Base-by-base conservation (phyloP, 2,797 vertebrate genomes). In the Streptopelia turtur region DNA sequence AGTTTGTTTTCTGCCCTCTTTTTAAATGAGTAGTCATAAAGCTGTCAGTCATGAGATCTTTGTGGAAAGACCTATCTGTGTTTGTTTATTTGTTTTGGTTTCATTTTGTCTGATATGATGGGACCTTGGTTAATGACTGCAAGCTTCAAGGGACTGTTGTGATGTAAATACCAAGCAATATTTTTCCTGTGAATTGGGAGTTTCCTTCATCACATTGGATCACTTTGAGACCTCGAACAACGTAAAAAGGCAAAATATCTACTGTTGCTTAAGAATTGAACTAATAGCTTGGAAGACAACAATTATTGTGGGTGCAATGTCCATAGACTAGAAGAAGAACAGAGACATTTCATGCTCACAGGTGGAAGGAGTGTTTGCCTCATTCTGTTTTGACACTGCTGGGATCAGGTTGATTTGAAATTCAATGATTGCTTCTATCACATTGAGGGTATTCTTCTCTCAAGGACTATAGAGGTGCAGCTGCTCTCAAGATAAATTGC, bases 11-110 rank as follows among this genome's bases (percentile, higher is more conserved):
- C 70, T 70, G 16, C 35, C 31, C 64, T 83, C 10, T 6, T 71
- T 79, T 50, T 33, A 71, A 76, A 41, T 31, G 20, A 63, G 20
- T 55, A 59, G 17, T 35, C 43, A 66, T 10, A 47, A 76, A 59
- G 11, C 17, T 76, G 17, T 60, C 2, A 5, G 13, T 43, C 24
- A 30, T 0, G 0, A 71, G 10, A 1, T 76, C 16, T 65, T 70
- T 81, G n/a, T 31, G 28, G 56, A 65, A 66, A 66, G 5, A 13
- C 6, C 16, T 76, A 7, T 14, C 1, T 1, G 0, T 6, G 12
- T 50, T 50, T 15, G 4, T 5, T 11, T 23, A 9, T 7, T 52
- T 25, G 50, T 57, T 41, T 41, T 30, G 17, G 45, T 25, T 27
- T 5, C 1, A 4, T 63, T 88, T 79, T 63, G 3, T 25, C 9